Evolutionary conservation across 1,140 invertebrate species (phyloP).

Genomic region (Propsilocerus akamusi): DNA sequence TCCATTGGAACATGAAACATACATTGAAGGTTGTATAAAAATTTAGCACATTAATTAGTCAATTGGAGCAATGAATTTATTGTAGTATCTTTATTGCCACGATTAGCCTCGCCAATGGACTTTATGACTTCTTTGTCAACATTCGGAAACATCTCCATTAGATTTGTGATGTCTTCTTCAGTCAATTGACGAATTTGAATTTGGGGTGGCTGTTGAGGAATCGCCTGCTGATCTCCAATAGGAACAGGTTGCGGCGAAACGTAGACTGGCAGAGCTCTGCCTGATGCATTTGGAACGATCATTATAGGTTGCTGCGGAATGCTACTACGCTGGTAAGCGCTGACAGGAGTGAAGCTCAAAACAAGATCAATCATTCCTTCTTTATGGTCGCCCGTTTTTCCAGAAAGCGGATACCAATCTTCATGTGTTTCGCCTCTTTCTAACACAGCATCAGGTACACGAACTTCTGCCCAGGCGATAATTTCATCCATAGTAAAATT

Average conservation of each 20-base stretch:
- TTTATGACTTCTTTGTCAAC: conserved; percentile 83
- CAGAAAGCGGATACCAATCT: conserved; percentile 82
- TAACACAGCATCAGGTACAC: conserved; percentile 65
- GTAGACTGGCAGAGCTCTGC: conserved; percentile 32
- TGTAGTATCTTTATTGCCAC: conserved; percentile 75
- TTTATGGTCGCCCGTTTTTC: conserved; percentile 80
- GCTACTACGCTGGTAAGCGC: conserved; percentile 8
- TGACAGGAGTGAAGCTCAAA: conserved; percentile 37
- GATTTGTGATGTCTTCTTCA: conserved; percentile 60
- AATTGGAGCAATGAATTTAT: conserved; percentile 85
- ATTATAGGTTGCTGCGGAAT: conserved; percentile 28
- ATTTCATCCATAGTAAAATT: conserved; percentile 90
- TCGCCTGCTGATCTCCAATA: no score
- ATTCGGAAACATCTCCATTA: conserved; percentile 89
- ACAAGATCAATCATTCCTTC: conserved; percentile 75
- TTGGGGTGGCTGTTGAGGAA: conserved; percentile 11
- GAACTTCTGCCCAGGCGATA: conserved; percentile 79
- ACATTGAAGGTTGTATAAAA: no score
- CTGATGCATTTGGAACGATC: conserved; percentile 36
- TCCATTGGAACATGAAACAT: no score
- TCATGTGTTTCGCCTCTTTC: conserved; percentile 69
- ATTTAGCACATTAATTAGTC: conserved; percentile 51
- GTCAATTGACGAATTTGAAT: conserved; percentile 27
- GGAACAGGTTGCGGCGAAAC: conserved; percentile 16
- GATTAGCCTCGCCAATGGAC: conserved; percentile 75